Evolutionary conservation across 2,797 vertebrate genomes (phyloP).

Genomic region (Sebastes iracundus): DNA sequence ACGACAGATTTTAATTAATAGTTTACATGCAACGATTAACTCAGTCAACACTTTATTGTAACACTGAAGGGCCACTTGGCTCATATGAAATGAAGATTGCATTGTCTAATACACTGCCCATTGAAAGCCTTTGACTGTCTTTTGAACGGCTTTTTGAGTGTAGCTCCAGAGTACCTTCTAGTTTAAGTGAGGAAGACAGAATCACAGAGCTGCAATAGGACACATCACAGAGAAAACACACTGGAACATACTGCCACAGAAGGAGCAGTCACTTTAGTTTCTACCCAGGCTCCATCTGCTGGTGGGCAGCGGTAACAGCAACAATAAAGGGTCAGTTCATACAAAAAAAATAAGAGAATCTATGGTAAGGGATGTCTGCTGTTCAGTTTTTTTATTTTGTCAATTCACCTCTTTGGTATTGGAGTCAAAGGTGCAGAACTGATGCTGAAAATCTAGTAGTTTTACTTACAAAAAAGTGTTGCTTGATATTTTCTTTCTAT

Average conservation of each 20-base stretch:
- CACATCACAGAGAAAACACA: not conserved
- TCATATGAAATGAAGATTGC: not conserved
- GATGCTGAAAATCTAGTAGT: not conserved
- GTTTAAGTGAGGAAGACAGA: not conserved
- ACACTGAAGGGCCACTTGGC: too few species aligned
- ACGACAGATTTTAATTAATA: rapidly evolving
- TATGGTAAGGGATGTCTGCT: rapidly evolving
- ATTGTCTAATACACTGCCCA: not conserved
- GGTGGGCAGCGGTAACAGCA: not conserved
- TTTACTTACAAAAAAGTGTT: too few species aligned
- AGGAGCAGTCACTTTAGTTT: not conserved
- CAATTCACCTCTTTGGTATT: not conserved
- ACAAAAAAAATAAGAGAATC: not conserved
- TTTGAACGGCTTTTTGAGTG: not conserved
- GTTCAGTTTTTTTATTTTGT: not conserved
- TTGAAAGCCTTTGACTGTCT: not conserved
- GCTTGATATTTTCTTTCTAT: too few species aligned
- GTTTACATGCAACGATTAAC: too few species aligned
- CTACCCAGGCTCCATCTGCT: not conserved
- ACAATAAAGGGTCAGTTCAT: not conserved
- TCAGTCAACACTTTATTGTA: too few species aligned
- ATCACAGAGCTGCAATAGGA: not conserved
- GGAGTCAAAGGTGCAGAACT: not conserved
- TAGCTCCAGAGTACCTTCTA: not conserved
- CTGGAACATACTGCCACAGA: not conserved